Evolutionary conservation across 2,888 invertebrate species (phyloP), one percentile per base, ranked within the genome.

Genomic region (Cephus pygmeus): DNA sequence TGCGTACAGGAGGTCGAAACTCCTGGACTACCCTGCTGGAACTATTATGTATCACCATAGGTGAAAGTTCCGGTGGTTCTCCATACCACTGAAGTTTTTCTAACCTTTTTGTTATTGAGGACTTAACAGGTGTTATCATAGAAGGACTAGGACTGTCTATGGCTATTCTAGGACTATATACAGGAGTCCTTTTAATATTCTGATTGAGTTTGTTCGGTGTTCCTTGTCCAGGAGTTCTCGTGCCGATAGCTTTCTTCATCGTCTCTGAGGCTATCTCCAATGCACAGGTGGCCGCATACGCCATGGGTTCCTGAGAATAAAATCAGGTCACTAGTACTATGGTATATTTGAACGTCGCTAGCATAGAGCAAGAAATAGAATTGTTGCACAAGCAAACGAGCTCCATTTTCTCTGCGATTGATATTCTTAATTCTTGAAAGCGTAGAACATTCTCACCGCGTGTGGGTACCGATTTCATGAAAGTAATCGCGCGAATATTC

Each of bases 1-100:
- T 83, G 12, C 79, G 75, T 36, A 82, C 75, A 33, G 81, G 80
- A 12, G 87, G 87, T 15, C 83, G 80, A 34, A 85, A 85, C 73
- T 85, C 85, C 3, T 84, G 85, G 23, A 83, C 85, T 12, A 92
- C 86, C 3, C 93, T 92, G 80, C 91, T 92, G 86, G 92, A 93
- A 78, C 91, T 93, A 1, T 92, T 90, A 71, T 87, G 92, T 1
- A 91, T 84, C 0, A 92, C 91, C 33, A 94, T 91, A 0, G 93
- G 92, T n/a, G 92, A 92, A n/a, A 94, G 85, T 1, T 93, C 92
- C 0, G 94, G 93, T 0, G 94, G 93, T 85, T 93, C 92, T 0
- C 93, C 94, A 73, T 94, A 94, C 85, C 90, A 91, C 88, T 92
- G 92, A 76, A 94, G 87, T 87, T 90, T 93, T 1, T 93, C 92